These are phyloP conservation scores for Meloe dianella DNA, from an alignment of 2,888 invertebrate genomes.

Conservation along the genomic window DNA sequence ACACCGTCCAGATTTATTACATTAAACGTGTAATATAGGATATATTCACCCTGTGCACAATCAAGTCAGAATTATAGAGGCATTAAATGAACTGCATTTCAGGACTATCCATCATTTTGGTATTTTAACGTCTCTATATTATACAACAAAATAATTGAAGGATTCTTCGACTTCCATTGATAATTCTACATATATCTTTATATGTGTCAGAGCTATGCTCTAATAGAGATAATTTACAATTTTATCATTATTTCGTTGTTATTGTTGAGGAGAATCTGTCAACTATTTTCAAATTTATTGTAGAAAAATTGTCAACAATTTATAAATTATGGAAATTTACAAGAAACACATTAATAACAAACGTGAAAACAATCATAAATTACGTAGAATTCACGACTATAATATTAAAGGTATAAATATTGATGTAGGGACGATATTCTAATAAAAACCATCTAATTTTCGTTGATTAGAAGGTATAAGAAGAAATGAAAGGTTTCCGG, in stretches of 20 bases:
- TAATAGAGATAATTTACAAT: background rate
- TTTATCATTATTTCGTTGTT: background rate
- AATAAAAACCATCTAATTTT: background rate
- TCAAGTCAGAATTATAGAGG: background rate
- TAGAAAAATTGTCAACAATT: background rate
- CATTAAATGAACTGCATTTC: slow-evolving; percentile 5
- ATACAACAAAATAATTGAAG: background rate
- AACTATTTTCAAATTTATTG: background rate
- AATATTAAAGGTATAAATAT: background rate
- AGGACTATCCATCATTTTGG: background rate
- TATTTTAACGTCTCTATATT: background rate
- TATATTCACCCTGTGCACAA: background rate
- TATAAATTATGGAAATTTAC: background rate
- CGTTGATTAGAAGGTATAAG: background rate
- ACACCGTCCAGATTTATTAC: slow-evolving; percentile 7
- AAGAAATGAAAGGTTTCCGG: slow-evolving; percentile 3
- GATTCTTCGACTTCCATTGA: background rate
- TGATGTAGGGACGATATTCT: background rate
- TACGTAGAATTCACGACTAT: background rate
- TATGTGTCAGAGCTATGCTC: background rate
- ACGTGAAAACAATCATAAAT: background rate
- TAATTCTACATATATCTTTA: background rate
- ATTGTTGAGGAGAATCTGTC: background rate
- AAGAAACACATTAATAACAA: background rate
- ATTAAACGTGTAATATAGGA: slow-evolving; percentile 8